Evolutionary conservation across 2,888 invertebrate genomes (phyloP).

Genomic region (Hipparchia semele): DNA sequence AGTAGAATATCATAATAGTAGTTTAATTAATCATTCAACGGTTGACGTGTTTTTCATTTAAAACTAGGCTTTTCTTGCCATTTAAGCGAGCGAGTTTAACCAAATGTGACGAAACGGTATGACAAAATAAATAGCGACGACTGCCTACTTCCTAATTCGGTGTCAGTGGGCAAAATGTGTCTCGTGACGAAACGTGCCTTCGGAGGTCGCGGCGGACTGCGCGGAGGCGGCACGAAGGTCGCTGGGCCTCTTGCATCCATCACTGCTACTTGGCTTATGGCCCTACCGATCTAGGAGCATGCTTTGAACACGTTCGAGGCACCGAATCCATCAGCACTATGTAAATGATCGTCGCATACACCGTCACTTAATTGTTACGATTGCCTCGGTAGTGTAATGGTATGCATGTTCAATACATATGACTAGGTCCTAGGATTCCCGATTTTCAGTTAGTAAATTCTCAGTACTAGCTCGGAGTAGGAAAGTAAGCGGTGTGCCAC

Average conservation of each 20-base stretch:
- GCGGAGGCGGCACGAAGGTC: constrained; percentile 33
- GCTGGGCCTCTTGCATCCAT: constrained; percentile 25
- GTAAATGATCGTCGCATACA: too few relatives aligned
- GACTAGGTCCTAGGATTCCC: too few relatives aligned
- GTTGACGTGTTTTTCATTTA: neutral
- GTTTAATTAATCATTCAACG: neutral
- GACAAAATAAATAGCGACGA: constrained; percentile 42
- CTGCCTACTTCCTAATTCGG: constrained; percentile 45
- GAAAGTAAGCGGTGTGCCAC: too few relatives aligned
- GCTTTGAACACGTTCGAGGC: too few relatives aligned
- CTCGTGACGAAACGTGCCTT: constrained; percentile 42
- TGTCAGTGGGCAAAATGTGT: constrained; percentile 41
- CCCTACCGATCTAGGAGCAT: too few relatives aligned
- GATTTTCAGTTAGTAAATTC: too few relatives aligned
- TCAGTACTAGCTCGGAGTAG: too few relatives aligned
- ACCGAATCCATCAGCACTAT: too few relatives aligned
- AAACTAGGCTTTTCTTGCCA: neutral
- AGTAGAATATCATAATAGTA: too few relatives aligned
- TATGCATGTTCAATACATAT: too few relatives aligned
- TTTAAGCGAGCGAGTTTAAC: constrained; percentile 13
- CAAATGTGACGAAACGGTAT: constrained; percentile 35
- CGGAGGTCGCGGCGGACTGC: constrained; percentile 20
- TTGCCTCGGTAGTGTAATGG: too few relatives aligned
- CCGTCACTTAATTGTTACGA: too few relatives aligned
- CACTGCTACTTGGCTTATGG: constrained; percentile 5